Percentiles rank a stretch among this genome's conserved stretches.
Evolutionary conservation across 2,113 vertebrate genomes (phyloP).

Genomic region (Martes martes): DNA sequence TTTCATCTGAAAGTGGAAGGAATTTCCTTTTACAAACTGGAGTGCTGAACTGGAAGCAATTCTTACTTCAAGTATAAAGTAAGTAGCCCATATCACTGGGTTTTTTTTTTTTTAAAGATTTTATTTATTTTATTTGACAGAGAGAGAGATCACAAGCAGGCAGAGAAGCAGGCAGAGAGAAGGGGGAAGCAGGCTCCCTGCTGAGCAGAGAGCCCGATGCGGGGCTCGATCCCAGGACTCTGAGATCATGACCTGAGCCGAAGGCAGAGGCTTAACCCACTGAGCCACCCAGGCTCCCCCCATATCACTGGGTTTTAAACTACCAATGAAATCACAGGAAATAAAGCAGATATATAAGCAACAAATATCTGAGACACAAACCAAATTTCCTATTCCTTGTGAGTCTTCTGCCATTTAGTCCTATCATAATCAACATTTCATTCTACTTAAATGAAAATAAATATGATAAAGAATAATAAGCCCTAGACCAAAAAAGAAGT

Average conservation of each 20-base stretch:
- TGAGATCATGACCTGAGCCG: too few relatives aligned
- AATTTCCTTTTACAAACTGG: conserved; percentile 10
- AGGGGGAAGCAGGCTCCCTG: too few relatives aligned
- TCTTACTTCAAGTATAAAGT: background rate
- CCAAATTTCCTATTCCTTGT: background rate
- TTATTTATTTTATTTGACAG: too few relatives aligned
- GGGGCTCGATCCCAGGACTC: too few relatives aligned
- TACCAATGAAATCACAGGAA: background rate
- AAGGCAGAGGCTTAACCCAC: too few relatives aligned
- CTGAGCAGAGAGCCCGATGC: too few relatives aligned
- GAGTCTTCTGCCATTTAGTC: background rate
- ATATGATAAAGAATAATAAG: background rate
- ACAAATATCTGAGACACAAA: background rate
- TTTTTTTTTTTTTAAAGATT: background rate
- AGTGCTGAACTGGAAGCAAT: background rate
- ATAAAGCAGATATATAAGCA: background rate
- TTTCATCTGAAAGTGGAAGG: conserved; percentile 40
- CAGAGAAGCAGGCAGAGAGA: too few relatives aligned
- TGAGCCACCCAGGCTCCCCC: background rate
- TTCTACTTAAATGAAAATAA: background rate
- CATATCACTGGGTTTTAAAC: background rate
- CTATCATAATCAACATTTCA: background rate
- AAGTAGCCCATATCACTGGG: background rate
- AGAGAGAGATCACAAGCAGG: too few relatives aligned
- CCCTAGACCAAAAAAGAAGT: background rate